Evolutionary conservation across 2,113 vertebrate species (phyloP).

Genomic region (Gallinago paraguaiae): DNA sequence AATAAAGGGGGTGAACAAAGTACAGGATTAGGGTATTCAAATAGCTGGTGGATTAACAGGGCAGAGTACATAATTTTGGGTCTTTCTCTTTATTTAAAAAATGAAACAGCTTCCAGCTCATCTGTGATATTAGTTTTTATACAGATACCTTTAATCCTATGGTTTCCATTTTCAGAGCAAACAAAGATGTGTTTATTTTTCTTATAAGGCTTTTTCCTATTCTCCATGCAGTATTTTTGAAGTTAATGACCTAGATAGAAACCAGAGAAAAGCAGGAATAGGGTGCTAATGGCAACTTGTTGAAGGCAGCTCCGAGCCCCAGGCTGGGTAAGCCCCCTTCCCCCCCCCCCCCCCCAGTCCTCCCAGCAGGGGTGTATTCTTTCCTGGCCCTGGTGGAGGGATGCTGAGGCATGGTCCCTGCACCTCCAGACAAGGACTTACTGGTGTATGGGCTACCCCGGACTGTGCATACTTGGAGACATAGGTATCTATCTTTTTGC

Average conservation of each 20-base stretch:
- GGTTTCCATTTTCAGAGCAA: conserved; percentile 42
- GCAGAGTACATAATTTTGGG: not conserved
- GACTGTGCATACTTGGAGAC: not conserved
- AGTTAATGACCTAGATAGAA: not conserved
- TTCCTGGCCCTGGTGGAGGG: not conserved
- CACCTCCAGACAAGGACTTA: not conserved
- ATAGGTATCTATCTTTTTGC: rapidly evolving
- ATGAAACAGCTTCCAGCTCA: not conserved
- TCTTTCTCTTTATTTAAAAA: conserved; percentile 19
- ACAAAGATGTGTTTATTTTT: conserved; percentile 31
- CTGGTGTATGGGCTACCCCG: rapidly evolving
- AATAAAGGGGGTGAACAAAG: not conserved
- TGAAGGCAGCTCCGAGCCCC: not conserved
- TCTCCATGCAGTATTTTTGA: not conserved
- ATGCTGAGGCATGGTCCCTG: rapidly evolving
- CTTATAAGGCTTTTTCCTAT: not conserved
- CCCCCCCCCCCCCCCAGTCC: too few species aligned
- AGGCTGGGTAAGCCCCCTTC: not conserved
- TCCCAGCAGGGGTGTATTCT: not conserved
- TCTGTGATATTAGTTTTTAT: conserved; percentile 1
- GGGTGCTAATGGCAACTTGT: not conserved
- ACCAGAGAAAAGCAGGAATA: not conserved
- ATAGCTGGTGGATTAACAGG: not conserved
- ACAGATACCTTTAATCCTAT: conserved; percentile 24
- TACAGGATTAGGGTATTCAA: not conserved